These are phyloP conservation scores for Oceanodroma tethys DNA, from an alignment of 2,113 vertebrate genomes.

Conservation along the genomic window DNA sequence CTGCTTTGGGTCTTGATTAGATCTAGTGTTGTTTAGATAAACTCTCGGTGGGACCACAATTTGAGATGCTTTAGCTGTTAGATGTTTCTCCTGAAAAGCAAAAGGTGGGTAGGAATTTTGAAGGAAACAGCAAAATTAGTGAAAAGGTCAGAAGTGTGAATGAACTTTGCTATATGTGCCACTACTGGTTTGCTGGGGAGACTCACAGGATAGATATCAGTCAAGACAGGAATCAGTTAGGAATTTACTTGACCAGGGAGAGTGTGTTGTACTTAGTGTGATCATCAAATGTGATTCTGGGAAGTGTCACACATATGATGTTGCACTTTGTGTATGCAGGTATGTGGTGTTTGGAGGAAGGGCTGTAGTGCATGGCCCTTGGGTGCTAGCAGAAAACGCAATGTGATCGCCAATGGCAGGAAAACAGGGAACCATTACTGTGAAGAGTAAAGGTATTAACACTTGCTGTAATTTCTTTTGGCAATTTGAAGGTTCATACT, in stretches of 20 bases:
- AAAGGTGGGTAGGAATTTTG: not conserved
- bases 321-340: not conserved
- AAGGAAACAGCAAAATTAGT: not conserved
- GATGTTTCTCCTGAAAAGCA: not conserved
- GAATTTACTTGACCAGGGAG: not conserved
- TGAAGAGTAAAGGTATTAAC: not conserved
- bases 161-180: not conserved
- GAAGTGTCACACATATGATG: not conserved
- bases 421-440: not conserved
- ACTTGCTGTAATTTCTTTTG: not conserved
- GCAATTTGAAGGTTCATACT: not conserved
- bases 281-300: not conserved
- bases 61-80: not conserved
- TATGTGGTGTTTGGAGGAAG: not conserved
- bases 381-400: not conserved
- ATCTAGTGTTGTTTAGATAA: not conserved
- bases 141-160: not conserved
- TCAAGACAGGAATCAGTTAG: not conserved
- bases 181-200: not conserved
- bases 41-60: not conserved
- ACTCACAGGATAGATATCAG: not conserved
- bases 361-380: not conserved
- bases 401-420: not conserved
- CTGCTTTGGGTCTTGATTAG: not conserved
- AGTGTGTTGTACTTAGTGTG: not conserved